Evolutionary conservation across 2,888 invertebrate genomes (phyloP), one percentile per base, ranked within the genome.

Genomic region (Adelphocoris suturalis): DNA sequence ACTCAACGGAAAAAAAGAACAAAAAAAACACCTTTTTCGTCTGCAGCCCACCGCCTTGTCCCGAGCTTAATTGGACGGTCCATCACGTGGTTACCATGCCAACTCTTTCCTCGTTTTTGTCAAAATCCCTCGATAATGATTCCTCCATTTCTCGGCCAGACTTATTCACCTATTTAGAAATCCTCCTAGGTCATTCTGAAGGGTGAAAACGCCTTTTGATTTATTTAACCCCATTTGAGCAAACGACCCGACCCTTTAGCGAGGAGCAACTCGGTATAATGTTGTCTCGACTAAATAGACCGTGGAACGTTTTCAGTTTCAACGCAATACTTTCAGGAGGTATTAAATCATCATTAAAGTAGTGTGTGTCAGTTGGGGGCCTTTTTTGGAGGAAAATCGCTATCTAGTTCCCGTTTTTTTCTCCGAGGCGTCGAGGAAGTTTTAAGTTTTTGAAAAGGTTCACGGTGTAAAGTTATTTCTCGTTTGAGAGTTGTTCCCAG

Each of bases 141-240:
- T 57, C 16, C 57, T 5, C 57, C 37, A 37, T 7, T 37, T 37
- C 37, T 37, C 37, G 37, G 37, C 37, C 37, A 7, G 3, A 37
- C 37, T 37, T 2, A 37, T 37, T 37, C 37, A 37, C 37, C 37
- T 37, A 37, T 37, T 37, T 37, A 37, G 37, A 37, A 37, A 23
- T 68, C 68, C 19, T 3, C 48, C 52, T 16, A 52, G 52, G 52
- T 52, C 52, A 52, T 68, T 68, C 23, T 68, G 68, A 68, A 68
- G 68, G 68, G 68, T 68, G 68, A 68, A 68, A 68, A 68, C 27
- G n/a, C 68, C 23, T 68, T 68, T 68, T 68, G 68, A 68, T 68
- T 68, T 68, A 68, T 23, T 23, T 23, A 23, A 27, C 11, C 68
- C 68, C 68, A 68, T 68, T 68, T 23, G 23, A 68, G 68, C 68